phyloP scores from a whole-genome alignment of 2,113 vertebrate genomes.

The Anthoscopus minutus region DNA sequence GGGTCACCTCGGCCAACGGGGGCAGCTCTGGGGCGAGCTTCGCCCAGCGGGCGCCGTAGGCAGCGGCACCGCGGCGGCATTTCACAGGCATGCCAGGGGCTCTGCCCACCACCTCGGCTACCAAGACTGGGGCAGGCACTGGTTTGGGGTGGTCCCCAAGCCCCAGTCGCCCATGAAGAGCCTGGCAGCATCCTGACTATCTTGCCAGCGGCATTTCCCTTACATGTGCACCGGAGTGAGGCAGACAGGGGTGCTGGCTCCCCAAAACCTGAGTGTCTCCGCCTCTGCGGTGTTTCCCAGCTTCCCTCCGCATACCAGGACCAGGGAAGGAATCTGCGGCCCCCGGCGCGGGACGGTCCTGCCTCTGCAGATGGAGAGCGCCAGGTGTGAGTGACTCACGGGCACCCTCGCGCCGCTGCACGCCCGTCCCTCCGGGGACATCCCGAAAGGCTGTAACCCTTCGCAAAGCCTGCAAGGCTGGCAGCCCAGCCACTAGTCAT shows the following conservation, averaged over 20 bases:
- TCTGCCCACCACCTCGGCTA: neutral
- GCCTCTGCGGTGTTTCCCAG: neutral
- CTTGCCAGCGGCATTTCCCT: neutral
- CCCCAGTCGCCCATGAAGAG: accelerated
- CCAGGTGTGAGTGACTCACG: conserved; percentile 43
- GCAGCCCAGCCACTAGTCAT: neutral
- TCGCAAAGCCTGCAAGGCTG: neutral
- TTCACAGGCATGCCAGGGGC: neutral
- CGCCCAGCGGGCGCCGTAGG: neutral
- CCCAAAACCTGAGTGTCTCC: neutral
- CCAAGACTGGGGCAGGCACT: accelerated
- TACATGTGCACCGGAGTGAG: neutral
- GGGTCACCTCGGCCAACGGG: neutral
- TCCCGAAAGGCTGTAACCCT: neutral
- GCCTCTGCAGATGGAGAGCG: neutral
- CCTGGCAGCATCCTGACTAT: neutral
- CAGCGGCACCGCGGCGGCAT: neutral
- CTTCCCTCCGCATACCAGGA: neutral
- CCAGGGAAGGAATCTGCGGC: conserved; percentile 15
- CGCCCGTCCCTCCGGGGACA: neutral
- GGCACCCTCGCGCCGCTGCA: neutral
- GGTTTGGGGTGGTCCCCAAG: neutral
- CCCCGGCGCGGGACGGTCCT: neutral
- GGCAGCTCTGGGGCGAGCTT: neutral
- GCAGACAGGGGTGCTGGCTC: neutral